phyloP scores from a whole-genome alignment of 2,888 invertebrate species.

The Chloroclysta siterata region DNA sequence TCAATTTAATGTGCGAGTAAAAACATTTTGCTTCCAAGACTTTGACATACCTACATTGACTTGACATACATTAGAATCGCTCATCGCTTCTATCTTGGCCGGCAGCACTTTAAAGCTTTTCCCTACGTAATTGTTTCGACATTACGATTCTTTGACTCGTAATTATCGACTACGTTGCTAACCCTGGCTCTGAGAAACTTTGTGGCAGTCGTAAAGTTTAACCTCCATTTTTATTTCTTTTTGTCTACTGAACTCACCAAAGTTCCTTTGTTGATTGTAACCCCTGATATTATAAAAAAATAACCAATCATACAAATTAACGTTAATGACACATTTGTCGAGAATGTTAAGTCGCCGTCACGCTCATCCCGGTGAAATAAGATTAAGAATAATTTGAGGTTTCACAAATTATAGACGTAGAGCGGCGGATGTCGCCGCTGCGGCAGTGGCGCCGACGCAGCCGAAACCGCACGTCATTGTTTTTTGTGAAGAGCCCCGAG shows the following conservation, averaged over 20 bases:
- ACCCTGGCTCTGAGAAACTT: slow-evolving; percentile 53
- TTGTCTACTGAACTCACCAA: slow-evolving; percentile 44
- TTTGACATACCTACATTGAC: too few species aligned
- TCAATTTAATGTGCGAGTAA: too few species aligned
- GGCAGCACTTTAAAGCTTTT: slow-evolving; percentile 43
- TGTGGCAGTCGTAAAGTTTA: slow-evolving; percentile 55
- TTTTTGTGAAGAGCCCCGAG: slow-evolving; percentile 78
- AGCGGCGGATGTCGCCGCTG: slow-evolving; percentile 78
- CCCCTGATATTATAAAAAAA: slow-evolving; percentile 59
- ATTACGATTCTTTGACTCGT: slow-evolving; percentile 63
- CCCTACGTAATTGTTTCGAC: slow-evolving; percentile 66
- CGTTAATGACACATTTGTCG: slow-evolving; percentile 81
- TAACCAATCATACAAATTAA: slow-evolving; percentile 76
- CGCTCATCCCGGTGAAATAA: slow-evolving; percentile 77
- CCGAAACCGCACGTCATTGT: slow-evolving; percentile 84
- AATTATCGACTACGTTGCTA: slow-evolving; percentile 64
- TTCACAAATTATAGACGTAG: slow-evolving; percentile 81
- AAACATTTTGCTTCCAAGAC: too few species aligned
- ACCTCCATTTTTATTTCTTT: slow-evolving; percentile 49
- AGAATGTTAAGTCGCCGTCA: slow-evolving; percentile 74
- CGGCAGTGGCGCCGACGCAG: slow-evolving; percentile 76
- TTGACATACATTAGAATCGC: background rate
- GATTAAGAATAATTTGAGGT: slow-evolving; percentile 83
- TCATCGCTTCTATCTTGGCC: slow-evolving; percentile 28
- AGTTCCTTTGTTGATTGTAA: slow-evolving; percentile 54